These are phyloP conservation scores for Aplocera efformata DNA, from an alignment of 2,888 invertebrate species.

Conservation along the genomic window DNA sequence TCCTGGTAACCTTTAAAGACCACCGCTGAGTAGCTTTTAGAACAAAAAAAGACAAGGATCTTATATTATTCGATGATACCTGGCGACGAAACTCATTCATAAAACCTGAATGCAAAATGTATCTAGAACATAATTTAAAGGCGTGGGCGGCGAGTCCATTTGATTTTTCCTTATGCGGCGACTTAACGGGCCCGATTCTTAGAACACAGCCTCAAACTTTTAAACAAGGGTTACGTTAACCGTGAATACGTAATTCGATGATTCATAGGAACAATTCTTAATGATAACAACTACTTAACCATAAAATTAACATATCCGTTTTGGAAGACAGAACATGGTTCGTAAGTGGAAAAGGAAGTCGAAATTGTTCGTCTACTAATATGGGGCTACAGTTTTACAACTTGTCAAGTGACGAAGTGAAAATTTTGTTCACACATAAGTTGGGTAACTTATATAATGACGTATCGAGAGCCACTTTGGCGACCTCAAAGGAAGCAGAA, in stretches of 20 bases:
- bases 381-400: slow-evolving; percentile 15
- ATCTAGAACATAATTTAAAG: slow-evolving; percentile 31
- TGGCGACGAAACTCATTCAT: slow-evolving; percentile 34
- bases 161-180: slow-evolving; percentile 47
- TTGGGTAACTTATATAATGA: slow-evolving; percentile 26
- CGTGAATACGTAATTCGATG: slow-evolving; percentile 32
- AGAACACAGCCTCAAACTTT: slow-evolving; percentile 31
- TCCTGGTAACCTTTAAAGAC: too few relatives aligned
- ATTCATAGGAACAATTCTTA: slow-evolving; percentile 30
- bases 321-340: slow-evolving; percentile 23
- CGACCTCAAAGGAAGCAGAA: slow-evolving; percentile 43
- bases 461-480: slow-evolving; percentile 31
- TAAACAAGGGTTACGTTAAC: slow-evolving; percentile 26
- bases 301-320: slow-evolving; percentile 24
- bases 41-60: too few relatives aligned
- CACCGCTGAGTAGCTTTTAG: too few relatives aligned
- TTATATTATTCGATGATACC: slow-evolving; percentile 2
- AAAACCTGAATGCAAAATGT: slow-evolving; percentile 32
- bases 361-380: slow-evolving; percentile 15
- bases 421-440: slow-evolving; percentile 14
- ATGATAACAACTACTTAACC: slow-evolving; percentile 15
- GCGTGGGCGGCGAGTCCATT: slow-evolving; percentile 42
- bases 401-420: slow-evolving; percentile 18
- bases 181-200: slow-evolving; percentile 37
- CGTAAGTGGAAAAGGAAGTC: slow-evolving; percentile 22